Percentiles rank a stretch among this genome's conserved stretches.
phyloP scores from a whole-genome alignment of 92 coral and sea anemone genomes.

The Palythoa caribaeorum region DNA sequence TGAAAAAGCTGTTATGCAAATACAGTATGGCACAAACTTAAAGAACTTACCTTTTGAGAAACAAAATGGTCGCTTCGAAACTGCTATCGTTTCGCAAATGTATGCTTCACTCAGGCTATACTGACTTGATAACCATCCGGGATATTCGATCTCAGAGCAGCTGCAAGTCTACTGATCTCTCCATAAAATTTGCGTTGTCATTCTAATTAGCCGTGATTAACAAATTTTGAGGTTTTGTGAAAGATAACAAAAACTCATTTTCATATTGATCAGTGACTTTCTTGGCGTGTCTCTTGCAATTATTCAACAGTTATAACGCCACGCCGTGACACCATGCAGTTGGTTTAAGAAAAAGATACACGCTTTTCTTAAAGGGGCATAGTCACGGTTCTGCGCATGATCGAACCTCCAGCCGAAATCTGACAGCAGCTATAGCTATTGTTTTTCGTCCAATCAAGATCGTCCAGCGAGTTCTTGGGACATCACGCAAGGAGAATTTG shows the following conservation, averaged over 20 bases:
- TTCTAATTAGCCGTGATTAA: background rate
- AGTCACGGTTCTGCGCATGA: no score
- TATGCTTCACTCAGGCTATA: background rate
- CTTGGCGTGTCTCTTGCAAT: background rate
- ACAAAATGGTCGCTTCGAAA: no score
- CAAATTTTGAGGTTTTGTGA: background rate
- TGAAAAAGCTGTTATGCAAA: no score
- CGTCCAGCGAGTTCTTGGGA: no score
- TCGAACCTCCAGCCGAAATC: no score
- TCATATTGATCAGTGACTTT: background rate
- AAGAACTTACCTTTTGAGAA: no score
- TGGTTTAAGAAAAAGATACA: no score
- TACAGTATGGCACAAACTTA: no score
- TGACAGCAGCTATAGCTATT: no score
- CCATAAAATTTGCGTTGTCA: background rate
- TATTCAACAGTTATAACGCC: background rate
- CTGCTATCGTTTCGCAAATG: background rate
- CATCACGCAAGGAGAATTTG: no score
- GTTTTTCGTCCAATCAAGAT: no score
- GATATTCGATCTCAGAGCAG: background rate
- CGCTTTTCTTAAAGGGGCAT: no score
- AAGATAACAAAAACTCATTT: background rate
- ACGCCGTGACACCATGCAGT: background rate
- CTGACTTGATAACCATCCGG: background rate
- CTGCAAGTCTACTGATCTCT: background rate